Evolutionary conservation across 2,797 vertebrate species (phyloP).

Genomic region (Coracias cyanogaster): DNA sequence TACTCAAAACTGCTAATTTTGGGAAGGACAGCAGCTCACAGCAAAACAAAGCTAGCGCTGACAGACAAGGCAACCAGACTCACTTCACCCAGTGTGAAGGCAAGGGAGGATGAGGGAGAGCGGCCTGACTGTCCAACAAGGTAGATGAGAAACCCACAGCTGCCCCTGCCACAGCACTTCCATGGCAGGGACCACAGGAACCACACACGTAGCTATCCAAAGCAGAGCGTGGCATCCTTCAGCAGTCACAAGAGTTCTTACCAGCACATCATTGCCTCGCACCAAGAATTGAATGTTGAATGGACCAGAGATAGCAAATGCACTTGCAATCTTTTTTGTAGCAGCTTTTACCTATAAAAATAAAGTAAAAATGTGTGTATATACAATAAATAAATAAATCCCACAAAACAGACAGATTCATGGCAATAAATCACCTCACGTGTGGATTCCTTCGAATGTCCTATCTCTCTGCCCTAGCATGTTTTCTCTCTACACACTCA

Average conservation of each 20-base stretch:
- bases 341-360: constrained; percentile 87
- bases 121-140: neutral
- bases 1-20: neutral
- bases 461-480: neutral
- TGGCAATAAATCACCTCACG: neutral
- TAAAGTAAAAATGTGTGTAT: neutral
- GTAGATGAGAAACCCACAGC: neutral
- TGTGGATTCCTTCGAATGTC: neutral
- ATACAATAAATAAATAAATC: neutral
- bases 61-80: neutral
- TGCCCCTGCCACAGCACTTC: neutral
- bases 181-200: neutral
- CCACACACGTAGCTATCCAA: neutral
- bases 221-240: neutral
- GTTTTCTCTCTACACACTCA: neutral
- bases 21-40: neutral
- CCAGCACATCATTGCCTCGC: constrained; percentile 93
- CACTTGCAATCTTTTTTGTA: constrained; percentile 90
- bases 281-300: constrained; percentile 97
- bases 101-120: neutral
- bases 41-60: constrained; percentile 1
- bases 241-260: constrained; percentile 76
- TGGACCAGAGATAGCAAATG: constrained; percentile 94
- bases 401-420: neutral
- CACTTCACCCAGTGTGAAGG: neutral